Evolutionary conservation across 2,888 invertebrate species (phyloP).

Genomic region (Drepanosiphum platanoidis): DNA sequence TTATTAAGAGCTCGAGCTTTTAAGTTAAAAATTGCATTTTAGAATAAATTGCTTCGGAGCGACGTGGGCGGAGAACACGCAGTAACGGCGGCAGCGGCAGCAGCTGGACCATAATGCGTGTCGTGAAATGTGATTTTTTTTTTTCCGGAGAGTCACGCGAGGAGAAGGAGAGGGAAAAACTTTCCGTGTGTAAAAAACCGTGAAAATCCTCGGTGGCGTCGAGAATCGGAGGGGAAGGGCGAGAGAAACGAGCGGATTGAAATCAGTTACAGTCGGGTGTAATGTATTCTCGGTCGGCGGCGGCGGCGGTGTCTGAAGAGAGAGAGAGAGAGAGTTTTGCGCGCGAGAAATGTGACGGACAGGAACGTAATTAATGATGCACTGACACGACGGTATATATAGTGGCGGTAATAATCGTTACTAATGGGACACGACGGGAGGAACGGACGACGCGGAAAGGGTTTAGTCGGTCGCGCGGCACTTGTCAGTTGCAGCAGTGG

Average conservation of each 20-base stretch:
- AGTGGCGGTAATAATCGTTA: conserved; percentile 47
- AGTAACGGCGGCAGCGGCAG: conserved; percentile 4
- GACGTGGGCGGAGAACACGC: conserved; percentile 31
- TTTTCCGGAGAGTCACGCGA: not conserved
- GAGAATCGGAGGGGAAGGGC: not conserved
- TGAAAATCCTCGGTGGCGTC: conserved; percentile 15
- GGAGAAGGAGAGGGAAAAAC: conserved; percentile 1
- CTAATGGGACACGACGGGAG: not conserved
- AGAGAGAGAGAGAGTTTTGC: too few species aligned
- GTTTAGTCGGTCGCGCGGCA: not conserved
- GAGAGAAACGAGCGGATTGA: conserved; percentile 25
- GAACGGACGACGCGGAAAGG: not conserved
- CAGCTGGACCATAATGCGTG: conserved; percentile 49
- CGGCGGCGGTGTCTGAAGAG: conserved; percentile 47
- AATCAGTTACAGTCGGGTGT: conserved; percentile 48
- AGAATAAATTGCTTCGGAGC: conserved; percentile 43
- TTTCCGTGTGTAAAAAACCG: conserved; percentile 56
- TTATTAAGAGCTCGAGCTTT: conserved; percentile 10
- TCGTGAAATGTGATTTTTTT: conserved; percentile 45
- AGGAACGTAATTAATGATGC: conserved; percentile 56
- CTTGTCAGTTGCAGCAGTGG: conserved; percentile 38
- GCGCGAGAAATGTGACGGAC: conserved; percentile 59
- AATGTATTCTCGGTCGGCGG: too few species aligned
- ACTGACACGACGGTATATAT: not conserved
- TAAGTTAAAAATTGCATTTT: conserved; percentile 44